These are phyloP conservation scores for Lepetodrilus schrolli DNA, from an alignment of 2,888 invertebrate species.

Conservation along the genomic window DNA sequence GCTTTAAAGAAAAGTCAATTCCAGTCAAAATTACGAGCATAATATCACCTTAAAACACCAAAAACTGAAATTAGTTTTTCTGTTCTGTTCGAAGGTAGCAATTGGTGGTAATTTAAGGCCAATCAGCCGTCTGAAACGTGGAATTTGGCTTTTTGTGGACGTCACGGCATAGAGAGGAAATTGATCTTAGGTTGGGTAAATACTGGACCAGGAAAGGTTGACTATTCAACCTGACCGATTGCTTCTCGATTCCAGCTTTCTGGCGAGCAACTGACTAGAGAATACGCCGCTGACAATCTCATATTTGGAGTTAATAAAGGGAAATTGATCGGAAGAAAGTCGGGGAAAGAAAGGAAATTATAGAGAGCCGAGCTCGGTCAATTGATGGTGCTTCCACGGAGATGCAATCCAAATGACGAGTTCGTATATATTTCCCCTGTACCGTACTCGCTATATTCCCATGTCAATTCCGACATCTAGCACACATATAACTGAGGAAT, in stretches of 20 bases:
- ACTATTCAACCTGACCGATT: neutral
- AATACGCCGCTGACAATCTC: neutral
- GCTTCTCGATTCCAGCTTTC: neutral
- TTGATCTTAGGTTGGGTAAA: neutral
- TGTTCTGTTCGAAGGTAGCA: neutral
- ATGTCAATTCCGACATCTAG: no score
- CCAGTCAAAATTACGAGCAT: neutral
- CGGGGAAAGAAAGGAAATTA: constrained; percentile 6
- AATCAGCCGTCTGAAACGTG: neutral
- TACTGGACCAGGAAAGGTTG: neutral
- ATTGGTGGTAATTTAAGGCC: neutral
- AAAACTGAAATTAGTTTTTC: no score
- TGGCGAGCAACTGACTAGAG: neutral
- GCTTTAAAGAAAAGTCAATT: no score
- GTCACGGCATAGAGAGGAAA: neutral
- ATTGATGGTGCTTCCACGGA: neutral
- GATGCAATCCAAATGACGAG: no score
- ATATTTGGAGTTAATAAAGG: constrained; percentile 6
- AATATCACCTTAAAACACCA: neutral
- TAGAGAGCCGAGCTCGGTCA: neutral
- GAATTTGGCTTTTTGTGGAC: neutral
- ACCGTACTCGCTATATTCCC: no score
- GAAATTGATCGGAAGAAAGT: constrained; percentile 9
- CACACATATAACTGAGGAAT: no score
- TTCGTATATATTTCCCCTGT: no score